phyloP scores from a whole-genome alignment of 2,888 invertebrate genomes.

The Caenorhabditis wallacei region DNA sequence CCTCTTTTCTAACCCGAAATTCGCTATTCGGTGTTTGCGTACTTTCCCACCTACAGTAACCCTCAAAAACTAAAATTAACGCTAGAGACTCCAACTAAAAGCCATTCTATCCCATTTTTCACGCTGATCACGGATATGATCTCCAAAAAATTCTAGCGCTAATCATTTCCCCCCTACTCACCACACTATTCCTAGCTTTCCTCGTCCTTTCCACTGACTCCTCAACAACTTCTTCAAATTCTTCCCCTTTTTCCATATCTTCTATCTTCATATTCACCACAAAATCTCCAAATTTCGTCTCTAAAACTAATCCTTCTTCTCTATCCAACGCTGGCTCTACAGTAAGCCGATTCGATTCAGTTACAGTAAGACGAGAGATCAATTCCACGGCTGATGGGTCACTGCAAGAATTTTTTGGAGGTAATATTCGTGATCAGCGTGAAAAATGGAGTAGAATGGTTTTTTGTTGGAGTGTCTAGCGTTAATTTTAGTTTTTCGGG shows the following conservation, averaged over 20 bases:
- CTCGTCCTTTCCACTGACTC: neutral
- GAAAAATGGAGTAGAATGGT: neutral
- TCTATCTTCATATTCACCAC: constrained; percentile 33
- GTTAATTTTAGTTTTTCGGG: neutral
- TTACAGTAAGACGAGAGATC: constrained; percentile 32
- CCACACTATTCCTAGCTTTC: constrained; percentile 18
- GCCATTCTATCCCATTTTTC: neutral
- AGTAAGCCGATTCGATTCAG: constrained; percentile 27
- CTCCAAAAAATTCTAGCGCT: no score
- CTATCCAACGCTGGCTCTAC: constrained; percentile 40
- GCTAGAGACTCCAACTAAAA: neutral
- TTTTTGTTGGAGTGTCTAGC: neutral
- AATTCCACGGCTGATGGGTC: constrained; percentile 37
- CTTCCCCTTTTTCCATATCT: constrained; percentile 13
- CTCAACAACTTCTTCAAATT: constrained; percentile 18
- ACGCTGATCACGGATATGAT: no score
- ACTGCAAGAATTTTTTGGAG: constrained; percentile 6
- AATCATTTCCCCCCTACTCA: neutral
- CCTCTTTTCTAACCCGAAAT: neutral
- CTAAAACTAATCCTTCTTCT: constrained; percentile 40
- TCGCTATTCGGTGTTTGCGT: neutral
- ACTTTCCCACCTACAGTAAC: neutral
- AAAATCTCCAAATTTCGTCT: constrained; percentile 55
- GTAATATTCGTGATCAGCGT: neutral
- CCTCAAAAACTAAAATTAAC: neutral